Evolutionary conservation across 1,140 invertebrate genomes (phyloP).

Genomic region (Dendrolimus punctatus): DNA sequence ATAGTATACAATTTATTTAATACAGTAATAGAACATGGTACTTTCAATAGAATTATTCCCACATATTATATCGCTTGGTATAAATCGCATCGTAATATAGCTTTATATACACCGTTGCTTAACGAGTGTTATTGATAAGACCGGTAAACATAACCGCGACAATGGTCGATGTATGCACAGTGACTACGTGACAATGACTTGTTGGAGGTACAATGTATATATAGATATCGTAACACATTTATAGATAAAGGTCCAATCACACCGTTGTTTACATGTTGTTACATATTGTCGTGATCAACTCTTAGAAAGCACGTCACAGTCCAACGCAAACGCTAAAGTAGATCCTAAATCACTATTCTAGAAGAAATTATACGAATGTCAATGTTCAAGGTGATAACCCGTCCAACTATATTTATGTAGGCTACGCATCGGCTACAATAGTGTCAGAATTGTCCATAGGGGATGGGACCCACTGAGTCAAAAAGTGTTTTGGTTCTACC

Average conservation of each 20-base stretch:
- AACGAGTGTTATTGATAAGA: conserved; percentile 55
- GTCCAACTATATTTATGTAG: no score
- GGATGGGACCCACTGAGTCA: no score
- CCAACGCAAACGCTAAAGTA: no score
- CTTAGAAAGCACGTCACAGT: no score
- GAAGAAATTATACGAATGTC: no score
- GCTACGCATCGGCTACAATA: no score
- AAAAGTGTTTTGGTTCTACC: no score
- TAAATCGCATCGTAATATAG: conserved; percentile 18
- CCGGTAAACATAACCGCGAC: conserved; percentile 46
- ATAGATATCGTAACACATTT: conserved; percentile 36
- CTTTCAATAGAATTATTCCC: background rate
- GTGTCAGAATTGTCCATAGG: no score
- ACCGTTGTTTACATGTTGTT: conserved; percentile 37
- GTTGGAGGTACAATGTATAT: conserved; percentile 10
- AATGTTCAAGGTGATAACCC: no score
- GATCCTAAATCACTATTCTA: no score
- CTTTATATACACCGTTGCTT: conserved; percentile 18
- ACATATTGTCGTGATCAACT: background rate
- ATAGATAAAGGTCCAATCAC: conserved; percentile 44
- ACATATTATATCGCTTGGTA: background rate
- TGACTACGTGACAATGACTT: conserved; percentile 53
- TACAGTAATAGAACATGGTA: no score
- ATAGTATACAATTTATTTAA: no score
- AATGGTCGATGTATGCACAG: conserved; percentile 33